phyloP scores from a whole-genome alignment of 2,797 vertebrate genomes.

The Crenichthys baileyi region DNA sequence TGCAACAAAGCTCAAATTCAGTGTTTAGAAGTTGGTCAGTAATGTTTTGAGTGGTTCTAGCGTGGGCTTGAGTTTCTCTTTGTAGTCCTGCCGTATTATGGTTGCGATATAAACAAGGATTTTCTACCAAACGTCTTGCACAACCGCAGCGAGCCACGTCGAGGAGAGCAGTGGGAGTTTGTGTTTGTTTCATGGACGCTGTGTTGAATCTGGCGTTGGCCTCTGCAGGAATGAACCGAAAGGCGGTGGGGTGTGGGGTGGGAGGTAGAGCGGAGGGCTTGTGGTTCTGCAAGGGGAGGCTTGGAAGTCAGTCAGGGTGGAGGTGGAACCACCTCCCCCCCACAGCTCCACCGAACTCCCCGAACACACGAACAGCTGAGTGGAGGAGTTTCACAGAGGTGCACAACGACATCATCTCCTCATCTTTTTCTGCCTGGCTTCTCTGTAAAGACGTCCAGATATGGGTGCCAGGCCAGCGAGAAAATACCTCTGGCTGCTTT shows the following conservation, averaged over 20 bases:
- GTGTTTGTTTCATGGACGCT: slow-evolving; percentile 76
- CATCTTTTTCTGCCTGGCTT: slow-evolving; percentile 20
- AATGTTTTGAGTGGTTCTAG: slow-evolving; percentile 76
- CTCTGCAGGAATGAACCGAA: slow-evolving; percentile 41
- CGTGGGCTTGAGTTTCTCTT: slow-evolving; percentile 71
- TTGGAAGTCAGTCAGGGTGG: slow-evolving; percentile 84
- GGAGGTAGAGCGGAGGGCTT: slow-evolving; percentile 44
- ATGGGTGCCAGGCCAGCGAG: slow-evolving; percentile 60
- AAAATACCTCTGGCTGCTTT: slow-evolving; percentile 78
- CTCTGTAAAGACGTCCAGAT: slow-evolving; percentile 32
- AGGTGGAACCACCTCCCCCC: slow-evolving; percentile 78
- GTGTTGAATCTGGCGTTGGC: slow-evolving; percentile 74
- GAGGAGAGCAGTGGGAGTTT: slow-evolving; percentile 75
- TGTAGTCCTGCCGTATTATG: slow-evolving; percentile 73
- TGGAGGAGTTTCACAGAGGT: slow-evolving; percentile 24
- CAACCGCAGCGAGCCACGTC: slow-evolving; percentile 71
- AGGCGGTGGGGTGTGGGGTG: slow-evolving; percentile 33
- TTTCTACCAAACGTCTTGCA: slow-evolving; percentile 70
- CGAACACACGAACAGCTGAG: slow-evolving; percentile 50
- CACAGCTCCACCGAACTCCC: slow-evolving; percentile 67
- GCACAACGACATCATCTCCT: slow-evolving; percentile 14
- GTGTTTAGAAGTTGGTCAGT: slow-evolving; percentile 76
- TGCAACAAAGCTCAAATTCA: slow-evolving; percentile 66
- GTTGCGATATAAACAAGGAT: slow-evolving; percentile 76
- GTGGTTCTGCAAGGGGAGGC: slow-evolving; percentile 78